Evolutionary conservation across 2,113 vertebrate genomes (phyloP).

Genomic region (Anhinga anhinga): DNA sequence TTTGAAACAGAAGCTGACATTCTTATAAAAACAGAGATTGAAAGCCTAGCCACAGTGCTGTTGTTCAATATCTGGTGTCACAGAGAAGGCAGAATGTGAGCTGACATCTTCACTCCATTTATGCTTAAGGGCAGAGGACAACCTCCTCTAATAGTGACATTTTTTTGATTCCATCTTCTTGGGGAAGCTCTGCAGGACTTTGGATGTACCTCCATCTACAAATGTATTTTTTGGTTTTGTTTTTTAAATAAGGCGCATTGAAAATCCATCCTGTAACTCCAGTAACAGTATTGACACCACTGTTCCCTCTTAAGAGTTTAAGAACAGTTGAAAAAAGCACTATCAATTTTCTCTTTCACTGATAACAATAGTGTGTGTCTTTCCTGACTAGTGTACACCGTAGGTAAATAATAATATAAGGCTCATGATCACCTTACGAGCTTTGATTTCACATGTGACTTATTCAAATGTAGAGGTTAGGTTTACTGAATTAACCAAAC

Average conservation of each 20-base stretch:
- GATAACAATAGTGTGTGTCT: background rate
- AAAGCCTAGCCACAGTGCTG: slow-evolving; percentile 1
- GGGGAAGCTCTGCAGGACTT: background rate
- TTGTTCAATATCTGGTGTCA: background rate
- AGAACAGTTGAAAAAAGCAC: background rate
- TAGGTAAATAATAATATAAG: background rate
- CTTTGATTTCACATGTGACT: background rate
- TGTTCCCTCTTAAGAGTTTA: background rate
- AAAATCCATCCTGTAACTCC: background rate
- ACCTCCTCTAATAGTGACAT: background rate
- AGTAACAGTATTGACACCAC: background rate
- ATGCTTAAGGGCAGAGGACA: background rate
- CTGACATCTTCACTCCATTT: slow-evolving; percentile 5
- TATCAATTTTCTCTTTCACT: background rate
- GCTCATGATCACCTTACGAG: background rate
- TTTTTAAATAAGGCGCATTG: background rate
- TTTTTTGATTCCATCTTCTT: background rate
- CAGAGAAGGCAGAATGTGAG: background rate
- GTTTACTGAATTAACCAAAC: background rate
- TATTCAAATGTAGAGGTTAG: background rate
- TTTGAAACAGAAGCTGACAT: slow-evolving; percentile 51
- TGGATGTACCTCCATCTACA: background rate
- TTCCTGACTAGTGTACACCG: background rate
- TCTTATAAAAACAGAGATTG: background rate
- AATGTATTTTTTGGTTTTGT: background rate